Base-by-base conservation (phyloP, 2,888 invertebrate species). In the Mystacides longicornis region DNA sequence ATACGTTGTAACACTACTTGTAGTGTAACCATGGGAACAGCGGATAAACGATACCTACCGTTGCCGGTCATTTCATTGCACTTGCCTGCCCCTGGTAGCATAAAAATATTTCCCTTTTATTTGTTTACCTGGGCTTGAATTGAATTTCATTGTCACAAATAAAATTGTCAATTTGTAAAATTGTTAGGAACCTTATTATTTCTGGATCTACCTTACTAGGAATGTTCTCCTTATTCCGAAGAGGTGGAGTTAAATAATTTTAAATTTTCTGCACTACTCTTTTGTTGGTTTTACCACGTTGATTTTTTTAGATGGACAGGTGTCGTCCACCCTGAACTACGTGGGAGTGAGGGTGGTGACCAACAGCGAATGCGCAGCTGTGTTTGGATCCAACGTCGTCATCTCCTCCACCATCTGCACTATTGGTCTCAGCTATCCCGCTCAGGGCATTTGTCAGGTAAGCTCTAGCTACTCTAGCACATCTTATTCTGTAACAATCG, bases 391-490 rank as follows among this genome's bases (percentile, higher is more conserved):
- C 54, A 7, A 49, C 55, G 67, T 68, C 49, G 51, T 55, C 43
- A 45, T 53, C 33, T 7, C 21, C 4, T 70, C 69, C 19, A 58
- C 73, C 63, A 68, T 74, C 67, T 66, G 68, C 62, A 65, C 68
- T 65, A 69, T 68, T 19, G 65, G 70, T 64, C 68, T 74, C 63
- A 70, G 75, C 69, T 65, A 71, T 62, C 68, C 73, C 21, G 73
- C 74, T 64, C 71, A 71, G 68, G 50, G 57, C n/a, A 47, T 23
- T 5, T 57, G 57, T 53, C 49, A 27, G 19, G 59, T 55, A 51
- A 57, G 57, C n/a, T n/a, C n/a, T n/a, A n/a, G n/a, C n/a, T n/a
- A n/a, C n/a, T n/a, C n/a, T n/a, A n/a, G n/a, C n/a, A n/a, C n/a
- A n/a, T n/a, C n/a, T n/a, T n/a, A n/a, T n/a, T n/a, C n/a, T n/a